These are phyloP conservation scores for Hirtodrosophila histrioides DNA, from an alignment of 2,888 invertebrate species.

Conservation along the genomic window DNA sequence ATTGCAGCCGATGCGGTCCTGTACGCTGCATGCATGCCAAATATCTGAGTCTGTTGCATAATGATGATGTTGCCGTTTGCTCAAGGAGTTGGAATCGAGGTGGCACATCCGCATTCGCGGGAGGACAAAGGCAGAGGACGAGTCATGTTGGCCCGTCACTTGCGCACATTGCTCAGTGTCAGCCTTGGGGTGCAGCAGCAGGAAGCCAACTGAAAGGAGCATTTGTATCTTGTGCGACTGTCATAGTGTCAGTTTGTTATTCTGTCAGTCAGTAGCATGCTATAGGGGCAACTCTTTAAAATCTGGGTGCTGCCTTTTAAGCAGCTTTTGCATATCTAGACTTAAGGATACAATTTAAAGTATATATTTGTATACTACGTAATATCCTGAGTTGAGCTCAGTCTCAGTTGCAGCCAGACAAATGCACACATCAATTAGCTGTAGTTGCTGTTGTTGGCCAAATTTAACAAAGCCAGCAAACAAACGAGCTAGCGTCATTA, in stretches of 20 bases:
- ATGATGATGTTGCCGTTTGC: constrained; percentile 24
- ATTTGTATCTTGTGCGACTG: constrained; percentile 28
- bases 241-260: constrained; percentile 24
- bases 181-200: constrained; percentile 4
- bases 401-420: no score
- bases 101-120: constrained; percentile 2
- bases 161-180: constrained; percentile 41
- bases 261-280: constrained; percentile 15
- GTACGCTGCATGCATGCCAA: constrained; percentile 14
- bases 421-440: no score
- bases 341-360: background rate
- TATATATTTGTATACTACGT: no score
- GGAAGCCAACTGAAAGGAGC: constrained; percentile 2
- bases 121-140: background rate
- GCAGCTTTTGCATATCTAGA: background rate
- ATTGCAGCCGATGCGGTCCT: constrained; percentile 1
- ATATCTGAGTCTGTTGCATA: constrained; percentile 14
- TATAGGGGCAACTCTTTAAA: constrained; percentile 19
- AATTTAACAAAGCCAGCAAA: no score
- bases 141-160: no score
- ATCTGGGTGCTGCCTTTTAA: background rate
- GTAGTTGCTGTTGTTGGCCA: no score
- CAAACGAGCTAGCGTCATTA: no score
- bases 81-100: background rate
- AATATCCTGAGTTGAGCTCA: no score